A percentile compares a stretch with the other conserved stretches of the same genome.
These are phyloP conservation scores for Ectobius pallidus DNA, from an alignment of 2,888 invertebrate genomes.

Conservation along the genomic window DNA sequence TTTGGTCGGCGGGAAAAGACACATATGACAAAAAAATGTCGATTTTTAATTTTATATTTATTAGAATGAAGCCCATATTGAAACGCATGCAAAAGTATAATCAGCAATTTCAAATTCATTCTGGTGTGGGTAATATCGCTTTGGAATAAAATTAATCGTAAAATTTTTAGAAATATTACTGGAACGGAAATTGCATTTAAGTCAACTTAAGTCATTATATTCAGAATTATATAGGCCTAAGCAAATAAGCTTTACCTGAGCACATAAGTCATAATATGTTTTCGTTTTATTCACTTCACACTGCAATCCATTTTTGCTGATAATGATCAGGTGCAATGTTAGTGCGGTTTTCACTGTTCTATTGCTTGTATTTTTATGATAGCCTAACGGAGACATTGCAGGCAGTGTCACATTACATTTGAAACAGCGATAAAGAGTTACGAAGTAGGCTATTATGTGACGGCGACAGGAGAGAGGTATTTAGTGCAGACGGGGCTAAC, in stretches of 20 bases:
- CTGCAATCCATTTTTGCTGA: not conserved
- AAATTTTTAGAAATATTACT: no score
- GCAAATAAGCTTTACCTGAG: not conserved
- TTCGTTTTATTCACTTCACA: not conserved
- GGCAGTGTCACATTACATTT: not conserved
- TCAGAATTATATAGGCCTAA: not conserved
- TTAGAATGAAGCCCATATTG: no score
- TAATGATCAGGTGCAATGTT: not conserved
- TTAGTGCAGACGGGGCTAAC: not conserved
- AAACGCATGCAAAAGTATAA: no score
- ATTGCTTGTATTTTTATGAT: not conserved
- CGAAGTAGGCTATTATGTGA: not conserved
- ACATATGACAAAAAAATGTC: no score
- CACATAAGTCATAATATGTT: no score
- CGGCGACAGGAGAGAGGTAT: not conserved
- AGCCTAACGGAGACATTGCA: not conserved
- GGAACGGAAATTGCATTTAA: no score
- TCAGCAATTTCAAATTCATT: no score
- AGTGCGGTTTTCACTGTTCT: not conserved
- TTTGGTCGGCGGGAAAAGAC: no score
- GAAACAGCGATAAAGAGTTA: not conserved
- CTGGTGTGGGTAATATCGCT: no score
- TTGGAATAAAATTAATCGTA: no score
- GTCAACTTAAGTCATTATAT: not conserved
- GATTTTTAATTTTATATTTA: no score